Evolutionary conservation across 1,140 invertebrate species (phyloP).

Genomic region (Uloborus diversus): DNA sequence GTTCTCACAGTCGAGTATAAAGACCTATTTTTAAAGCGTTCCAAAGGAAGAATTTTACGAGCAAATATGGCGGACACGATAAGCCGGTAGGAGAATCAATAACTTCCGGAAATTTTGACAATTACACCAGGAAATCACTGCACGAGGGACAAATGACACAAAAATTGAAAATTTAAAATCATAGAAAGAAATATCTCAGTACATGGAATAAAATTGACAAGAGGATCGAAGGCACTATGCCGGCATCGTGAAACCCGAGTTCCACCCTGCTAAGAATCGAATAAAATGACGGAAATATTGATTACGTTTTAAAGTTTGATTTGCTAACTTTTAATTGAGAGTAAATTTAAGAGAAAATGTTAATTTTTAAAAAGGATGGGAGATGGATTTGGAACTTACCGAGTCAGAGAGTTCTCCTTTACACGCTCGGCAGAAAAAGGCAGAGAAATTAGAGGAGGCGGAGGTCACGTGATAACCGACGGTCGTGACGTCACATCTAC

Average conservation of each 20-base stretch:
- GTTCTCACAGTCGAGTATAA: no score
- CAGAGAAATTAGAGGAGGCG: background rate
- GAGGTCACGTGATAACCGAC: background rate
- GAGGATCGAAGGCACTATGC: background rate
- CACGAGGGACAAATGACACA: background rate
- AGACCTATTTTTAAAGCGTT: background rate
- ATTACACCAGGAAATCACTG: background rate
- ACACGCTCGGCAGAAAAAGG: background rate
- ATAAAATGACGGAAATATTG: background rate
- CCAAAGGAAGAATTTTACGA: background rate
- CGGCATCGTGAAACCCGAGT: background rate
- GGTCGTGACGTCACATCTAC: background rate
- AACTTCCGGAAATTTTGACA: background rate
- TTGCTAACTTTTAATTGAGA: background rate
- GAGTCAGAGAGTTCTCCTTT: background rate
- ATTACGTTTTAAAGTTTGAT: background rate
- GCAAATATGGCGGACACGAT: conserved; percentile 38
- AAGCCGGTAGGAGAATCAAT: conserved; percentile 8
- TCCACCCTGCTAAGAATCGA: background rate
- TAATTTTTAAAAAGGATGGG: background rate
- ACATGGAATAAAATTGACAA: background rate
- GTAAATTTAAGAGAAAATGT: background rate
- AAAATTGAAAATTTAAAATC: background rate
- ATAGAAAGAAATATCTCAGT: background rate
- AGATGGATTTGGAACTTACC: conserved; percentile 19